Evolutionary conservation across 1,140 invertebrate species (phyloP).

Genomic region (Chironomus tepperi): DNA sequence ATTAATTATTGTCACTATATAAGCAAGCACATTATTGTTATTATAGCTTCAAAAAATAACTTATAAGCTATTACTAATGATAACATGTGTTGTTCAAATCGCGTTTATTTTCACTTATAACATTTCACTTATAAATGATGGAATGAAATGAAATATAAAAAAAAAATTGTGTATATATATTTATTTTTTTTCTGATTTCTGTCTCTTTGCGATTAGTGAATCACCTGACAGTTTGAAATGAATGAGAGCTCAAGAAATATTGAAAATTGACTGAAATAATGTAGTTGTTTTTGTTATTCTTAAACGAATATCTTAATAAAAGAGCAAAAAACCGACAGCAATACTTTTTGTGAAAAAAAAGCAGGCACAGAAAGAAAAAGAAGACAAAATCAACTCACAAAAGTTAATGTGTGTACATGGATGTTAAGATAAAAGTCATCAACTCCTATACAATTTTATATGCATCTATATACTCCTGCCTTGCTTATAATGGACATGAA

Average conservation of each 20-base stretch:
- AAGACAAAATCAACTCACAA: not conserved
- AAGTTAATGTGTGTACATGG: not conserved
- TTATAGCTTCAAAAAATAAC: not conserved
- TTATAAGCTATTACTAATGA: not conserved
- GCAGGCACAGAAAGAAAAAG: no score
- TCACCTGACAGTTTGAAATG: slow-evolving; percentile 23
- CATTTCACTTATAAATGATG: slow-evolving; percentile 1
- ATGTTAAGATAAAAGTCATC: not conserved
- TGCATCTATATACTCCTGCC: not conserved
- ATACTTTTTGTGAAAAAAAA: not conserved
- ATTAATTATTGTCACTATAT: slow-evolving; percentile 20
- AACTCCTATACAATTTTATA: not conserved
- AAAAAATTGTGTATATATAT: not conserved
- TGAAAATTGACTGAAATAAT: slow-evolving; percentile 23
- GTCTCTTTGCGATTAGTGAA: slow-evolving; percentile 17
- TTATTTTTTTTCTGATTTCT: slow-evolving; percentile 6
- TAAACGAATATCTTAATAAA: slow-evolving; percentile 23
- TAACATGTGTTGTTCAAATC: not conserved
- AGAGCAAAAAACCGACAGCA: slow-evolving; percentile 22
- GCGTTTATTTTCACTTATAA: not conserved
- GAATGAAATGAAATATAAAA: not conserved
- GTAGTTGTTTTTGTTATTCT: slow-evolving; percentile 23
- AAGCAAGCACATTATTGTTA: not conserved
- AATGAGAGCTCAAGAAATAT: slow-evolving; percentile 24
- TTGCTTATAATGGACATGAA: not conserved